phyloP scores from a whole-genome alignment of 2,888 invertebrate species.

The Eurytoma adleriae region DNA sequence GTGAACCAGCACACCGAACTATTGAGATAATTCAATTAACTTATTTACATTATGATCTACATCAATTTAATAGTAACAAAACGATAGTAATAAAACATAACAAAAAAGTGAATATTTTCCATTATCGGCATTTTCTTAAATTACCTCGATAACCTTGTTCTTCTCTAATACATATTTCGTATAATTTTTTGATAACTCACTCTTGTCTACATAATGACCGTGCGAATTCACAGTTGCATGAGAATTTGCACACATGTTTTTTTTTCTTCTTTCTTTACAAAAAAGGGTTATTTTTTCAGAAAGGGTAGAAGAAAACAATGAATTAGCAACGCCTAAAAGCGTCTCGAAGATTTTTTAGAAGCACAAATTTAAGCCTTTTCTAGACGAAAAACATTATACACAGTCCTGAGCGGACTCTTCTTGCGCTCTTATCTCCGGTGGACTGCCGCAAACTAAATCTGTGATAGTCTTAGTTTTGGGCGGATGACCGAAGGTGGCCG shows the following conservation, averaged over 20 bases:
- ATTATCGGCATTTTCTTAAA: too few species aligned
- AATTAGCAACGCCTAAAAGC: conserved; percentile 5
- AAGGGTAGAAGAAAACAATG: conserved; percentile 32
- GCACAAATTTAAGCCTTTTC: conserved; percentile 23
- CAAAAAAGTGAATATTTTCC: too few species aligned
- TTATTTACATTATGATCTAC: too few species aligned
- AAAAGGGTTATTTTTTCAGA: conserved; percentile 9
- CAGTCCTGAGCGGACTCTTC: conserved; percentile 71
- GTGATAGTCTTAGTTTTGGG: conserved; percentile 60
- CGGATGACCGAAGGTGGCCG: conserved; percentile 69
- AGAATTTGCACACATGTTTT: conserved; percentile 6
- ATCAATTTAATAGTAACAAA: too few species aligned
- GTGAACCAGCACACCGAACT: too few species aligned
- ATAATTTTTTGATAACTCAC: conserved; percentile 52
- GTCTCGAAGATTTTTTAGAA: conserved; percentile 27
- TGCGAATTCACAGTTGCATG: conserved; percentile 12
- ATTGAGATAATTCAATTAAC: too few species aligned
- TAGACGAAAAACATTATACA: conserved; percentile 65
- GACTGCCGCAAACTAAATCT: conserved; percentile 36
- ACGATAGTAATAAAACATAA: too few species aligned
- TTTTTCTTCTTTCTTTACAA: conserved; percentile 10
- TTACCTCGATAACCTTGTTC: too few species aligned
- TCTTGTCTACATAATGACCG: conserved; percentile 39
- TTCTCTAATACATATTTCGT: background rate
- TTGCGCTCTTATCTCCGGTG: conserved; percentile 57